Evolutionary conservation across 2,797 vertebrate species (phyloP).

Genomic region (Cichlasoma orientale): DNA sequence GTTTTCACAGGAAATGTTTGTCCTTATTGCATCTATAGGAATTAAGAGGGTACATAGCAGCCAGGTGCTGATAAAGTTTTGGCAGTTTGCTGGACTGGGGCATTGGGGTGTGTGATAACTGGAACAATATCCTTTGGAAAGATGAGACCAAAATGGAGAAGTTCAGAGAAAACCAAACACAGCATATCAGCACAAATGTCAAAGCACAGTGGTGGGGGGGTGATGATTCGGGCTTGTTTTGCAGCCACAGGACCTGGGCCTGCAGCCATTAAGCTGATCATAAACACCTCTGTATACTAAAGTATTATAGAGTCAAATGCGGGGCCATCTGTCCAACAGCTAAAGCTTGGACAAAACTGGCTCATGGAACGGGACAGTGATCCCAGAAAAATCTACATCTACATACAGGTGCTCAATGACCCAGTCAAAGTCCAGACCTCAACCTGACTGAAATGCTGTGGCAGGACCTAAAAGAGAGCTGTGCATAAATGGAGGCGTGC

Average conservation of each 20-base stretch:
- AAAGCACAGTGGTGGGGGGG: too few species aligned
- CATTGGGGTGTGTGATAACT: neutral
- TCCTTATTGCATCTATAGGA: too few species aligned
- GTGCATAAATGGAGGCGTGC: too few species aligned
- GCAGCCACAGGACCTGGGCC: too few species aligned
- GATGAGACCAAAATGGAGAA: neutral
- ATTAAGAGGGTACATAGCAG: neutral
- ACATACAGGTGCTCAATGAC: too few species aligned
- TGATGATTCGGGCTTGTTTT: neutral
- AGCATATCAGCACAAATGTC: too few species aligned
- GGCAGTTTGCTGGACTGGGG: neutral
- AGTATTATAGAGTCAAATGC: neutral
- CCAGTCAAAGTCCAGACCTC: neutral
- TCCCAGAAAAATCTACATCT: too few species aligned
- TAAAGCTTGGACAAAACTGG: neutral
- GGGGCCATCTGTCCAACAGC: too few species aligned
- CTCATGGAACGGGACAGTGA: neutral
- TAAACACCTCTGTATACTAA: neutral
- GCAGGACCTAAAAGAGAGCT: too few species aligned
- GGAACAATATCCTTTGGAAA: neutral
- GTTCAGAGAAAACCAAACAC: too few species aligned
- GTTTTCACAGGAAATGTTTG: neutral
- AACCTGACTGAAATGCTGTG: neutral
- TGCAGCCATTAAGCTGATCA: too few species aligned
- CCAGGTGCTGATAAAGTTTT: neutral